Conservation (phyloP, 2,888 invertebrate genomes). For the Lasioglossum malachurum region DNA sequence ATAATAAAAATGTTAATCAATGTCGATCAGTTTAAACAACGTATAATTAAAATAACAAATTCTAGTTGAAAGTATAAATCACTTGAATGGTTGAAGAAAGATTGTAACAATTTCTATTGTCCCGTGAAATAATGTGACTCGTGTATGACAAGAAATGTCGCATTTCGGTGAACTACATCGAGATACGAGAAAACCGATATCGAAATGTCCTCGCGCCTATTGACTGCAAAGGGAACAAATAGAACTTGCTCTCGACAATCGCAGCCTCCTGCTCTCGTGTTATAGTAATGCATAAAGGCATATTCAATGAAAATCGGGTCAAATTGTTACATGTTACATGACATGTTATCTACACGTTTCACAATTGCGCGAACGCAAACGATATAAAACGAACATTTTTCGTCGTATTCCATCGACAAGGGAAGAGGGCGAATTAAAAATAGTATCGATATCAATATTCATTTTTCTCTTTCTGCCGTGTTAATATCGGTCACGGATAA, state of each 20-base stretch:
- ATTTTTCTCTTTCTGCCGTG: slow-evolving; percentile 11
- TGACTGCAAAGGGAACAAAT: slow-evolving; percentile 65
- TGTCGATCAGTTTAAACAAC: neutral
- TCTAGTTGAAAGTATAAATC: too few relatives aligned
- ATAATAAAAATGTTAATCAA: neutral
- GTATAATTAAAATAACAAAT: too few relatives aligned
- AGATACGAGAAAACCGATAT: slow-evolving; percentile 74
- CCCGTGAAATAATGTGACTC: slow-evolving; percentile 12
- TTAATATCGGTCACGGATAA: slow-evolving; percentile 51
- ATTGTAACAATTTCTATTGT: neutral
- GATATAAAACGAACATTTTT: neutral
- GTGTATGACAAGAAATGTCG: slow-evolving; percentile 36
- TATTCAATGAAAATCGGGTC: slow-evolving; percentile 73
- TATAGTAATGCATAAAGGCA: slow-evolving; percentile 58
- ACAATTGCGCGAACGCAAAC: neutral
- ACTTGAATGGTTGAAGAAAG: neutral
- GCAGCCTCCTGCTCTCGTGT: slow-evolving; percentile 59
- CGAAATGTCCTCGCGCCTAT: slow-evolving; percentile 69
- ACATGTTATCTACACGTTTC: slow-evolving; percentile 27
- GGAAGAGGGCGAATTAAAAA: slow-evolving; percentile 1
- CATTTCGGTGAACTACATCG: slow-evolving; percentile 53
- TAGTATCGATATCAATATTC: neutral
- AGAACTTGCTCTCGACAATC: slow-evolving; percentile 63
- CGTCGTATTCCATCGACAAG: neutral
- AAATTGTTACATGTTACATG: slow-evolving; percentile 52